These are phyloP conservation scores for Aphrophora alni DNA, from an alignment of 2,888 invertebrate species.

Conservation along the genomic window DNA sequence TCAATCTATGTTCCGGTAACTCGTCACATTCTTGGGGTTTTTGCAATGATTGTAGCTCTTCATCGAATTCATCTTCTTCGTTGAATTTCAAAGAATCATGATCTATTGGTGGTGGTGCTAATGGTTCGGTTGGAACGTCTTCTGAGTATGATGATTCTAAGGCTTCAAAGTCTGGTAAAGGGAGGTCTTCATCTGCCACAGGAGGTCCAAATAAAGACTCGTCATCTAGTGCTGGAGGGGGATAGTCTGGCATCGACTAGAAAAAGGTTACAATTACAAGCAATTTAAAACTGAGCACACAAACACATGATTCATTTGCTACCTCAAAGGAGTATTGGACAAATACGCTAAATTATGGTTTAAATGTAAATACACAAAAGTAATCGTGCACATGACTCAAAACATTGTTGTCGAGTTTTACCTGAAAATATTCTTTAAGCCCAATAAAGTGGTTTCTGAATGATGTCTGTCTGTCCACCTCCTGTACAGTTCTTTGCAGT, in stretches of 20 bases:
- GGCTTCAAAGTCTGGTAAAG: slow-evolving; percentile 44
- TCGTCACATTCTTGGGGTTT: slow-evolving; percentile 46
- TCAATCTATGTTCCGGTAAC: slow-evolving; percentile 18
- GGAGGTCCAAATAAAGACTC: slow-evolving; percentile 23
- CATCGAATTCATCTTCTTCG: slow-evolving; percentile 34
- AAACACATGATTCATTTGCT: no score
- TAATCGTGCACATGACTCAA: no score
- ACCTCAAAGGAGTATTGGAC: no score
- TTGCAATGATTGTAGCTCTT: slow-evolving; percentile 36
- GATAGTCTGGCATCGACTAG: slow-evolving; percentile 37
- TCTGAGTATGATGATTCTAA: slow-evolving; percentile 48
- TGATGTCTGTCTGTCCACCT: no score
- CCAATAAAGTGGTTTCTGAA: no score
- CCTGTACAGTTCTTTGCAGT: no score
- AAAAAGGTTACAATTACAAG: no score
- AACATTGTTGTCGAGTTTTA: no score
- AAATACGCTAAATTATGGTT: no score
- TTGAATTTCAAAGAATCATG: slow-evolving; percentile 31
- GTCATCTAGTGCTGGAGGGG: slow-evolving; percentile 34
- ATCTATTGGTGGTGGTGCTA: slow-evolving; percentile 26
- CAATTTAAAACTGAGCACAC: no score
- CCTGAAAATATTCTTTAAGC: no score
- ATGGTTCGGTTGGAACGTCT: slow-evolving; percentile 45
- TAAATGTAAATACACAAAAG: no score
- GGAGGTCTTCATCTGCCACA: slow-evolving; percentile 42